These are phyloP conservation scores for Hoplias malabaricus DNA, from an alignment of 2,113 vertebrate genomes.

Conservation along the genomic window DNA sequence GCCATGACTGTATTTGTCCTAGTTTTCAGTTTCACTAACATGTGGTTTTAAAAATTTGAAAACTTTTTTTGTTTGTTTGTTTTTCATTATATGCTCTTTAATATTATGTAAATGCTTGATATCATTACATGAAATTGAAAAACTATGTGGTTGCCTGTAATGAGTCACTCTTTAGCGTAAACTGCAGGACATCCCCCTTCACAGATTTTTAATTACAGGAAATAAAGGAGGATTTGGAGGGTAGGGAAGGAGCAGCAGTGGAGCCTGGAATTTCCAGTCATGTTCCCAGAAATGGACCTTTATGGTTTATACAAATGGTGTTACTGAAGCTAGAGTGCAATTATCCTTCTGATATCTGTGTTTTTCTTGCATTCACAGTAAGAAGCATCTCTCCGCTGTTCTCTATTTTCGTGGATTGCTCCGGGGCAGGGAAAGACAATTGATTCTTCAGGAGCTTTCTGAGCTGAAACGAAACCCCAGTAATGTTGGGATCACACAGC, in stretches of 20 bases:
- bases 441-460: constrained; percentile 56
- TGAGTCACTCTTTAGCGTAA: constrained; percentile 16
- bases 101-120: too few species aligned
- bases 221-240: neutral
- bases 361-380: constrained; percentile 55
- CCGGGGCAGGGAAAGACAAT: constrained; percentile 58
- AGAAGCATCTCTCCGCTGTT: constrained; percentile 67
- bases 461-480: constrained; percentile 46
- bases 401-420: constrained; percentile 68
- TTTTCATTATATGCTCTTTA: too few species aligned
- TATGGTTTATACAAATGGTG: neutral
- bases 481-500: neutral
- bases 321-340: neutral
- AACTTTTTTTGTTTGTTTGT: too few species aligned
- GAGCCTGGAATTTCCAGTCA: constrained; percentile 26
- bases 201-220: constrained; percentile 6
- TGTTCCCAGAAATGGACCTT: neutral
- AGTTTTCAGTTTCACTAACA: too few species aligned
- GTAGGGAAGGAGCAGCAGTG: neutral
- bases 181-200: neutral
- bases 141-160: neutral
- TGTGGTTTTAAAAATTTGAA: too few species aligned
- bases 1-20: too few species aligned
- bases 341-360: neutral
- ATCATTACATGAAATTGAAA: neutral